Evolutionary conservation across 2,797 vertebrate genomes (phyloP), one percentile per base, ranked within the genome.

Genomic region (Manis crassicaudata): DNA sequence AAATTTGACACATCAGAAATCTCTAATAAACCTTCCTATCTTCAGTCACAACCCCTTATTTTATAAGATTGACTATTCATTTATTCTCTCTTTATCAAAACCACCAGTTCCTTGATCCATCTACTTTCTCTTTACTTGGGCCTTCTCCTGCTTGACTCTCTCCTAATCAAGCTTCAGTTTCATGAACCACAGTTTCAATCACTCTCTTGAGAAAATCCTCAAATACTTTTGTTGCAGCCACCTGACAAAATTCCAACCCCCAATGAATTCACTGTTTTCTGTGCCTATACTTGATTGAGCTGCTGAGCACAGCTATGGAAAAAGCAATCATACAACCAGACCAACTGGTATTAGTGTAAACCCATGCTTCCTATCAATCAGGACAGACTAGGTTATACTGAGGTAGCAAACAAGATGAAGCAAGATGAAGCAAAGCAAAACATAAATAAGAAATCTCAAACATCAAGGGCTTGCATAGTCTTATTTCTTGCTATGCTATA

Each of bases 41-140:
- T 89, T 85, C 67, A 73, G 46, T 91, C 23, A 56, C 14, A 95
- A 60, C 9, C 63, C 14, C 14, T 75, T 79, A 23, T 25, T 84
- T 84, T 70, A 52, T 9, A 72, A 88, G 27, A 29, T 4, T 83
- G 35, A 58, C n/a, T 37, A 3, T 63, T 79, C 16, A 56, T 52
- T 94, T 80, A 75, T 11, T 93, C 90, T 65, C 60, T 90, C 40
- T 29, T 75, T 88, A 75, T 46, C 43, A 67, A 88, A 88, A 68
- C 7, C 88, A 32, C 11, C 52, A 54, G 37, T n/a, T 6, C 17
- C 29, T 67, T 54, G 63, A 43, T 37, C 11, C 25, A 23, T 8
- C 27, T 87, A 18, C 14, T 32, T 79, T 46, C 21, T 60, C 20
- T 75, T 77, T 86, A 56, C 23, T 81, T 11, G 35, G 14, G 7